A percentile compares a stretch with the other conserved stretches of the same genome.
These are phyloP conservation scores for Pithys albifrons DNA, from an alignment of 2,113 vertebrate genomes.

Conservation along the genomic window DNA sequence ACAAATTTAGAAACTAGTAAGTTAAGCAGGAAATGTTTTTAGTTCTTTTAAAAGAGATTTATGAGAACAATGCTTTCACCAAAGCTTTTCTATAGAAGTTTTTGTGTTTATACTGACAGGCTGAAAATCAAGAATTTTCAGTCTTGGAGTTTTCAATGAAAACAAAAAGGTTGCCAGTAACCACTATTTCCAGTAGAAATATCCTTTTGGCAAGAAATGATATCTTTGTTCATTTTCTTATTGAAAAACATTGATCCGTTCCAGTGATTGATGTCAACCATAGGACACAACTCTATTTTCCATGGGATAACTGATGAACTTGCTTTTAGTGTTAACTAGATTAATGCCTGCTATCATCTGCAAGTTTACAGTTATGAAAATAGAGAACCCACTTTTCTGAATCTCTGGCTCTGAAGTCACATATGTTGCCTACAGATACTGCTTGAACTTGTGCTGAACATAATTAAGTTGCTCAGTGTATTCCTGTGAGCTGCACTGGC, in stretches of 20 bases:
- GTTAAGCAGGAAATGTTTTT: not conserved
- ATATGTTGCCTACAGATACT: not conserved
- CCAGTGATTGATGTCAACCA: constrained; percentile 44
- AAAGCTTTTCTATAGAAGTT: not conserved
- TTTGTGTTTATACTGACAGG: constrained; percentile 38
- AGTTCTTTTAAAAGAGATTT: not conserved
- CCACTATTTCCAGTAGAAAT: not conserved
- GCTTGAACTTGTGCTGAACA: not conserved
- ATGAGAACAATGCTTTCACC: not conserved
- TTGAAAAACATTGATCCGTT: constrained; percentile 38
- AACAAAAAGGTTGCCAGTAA: constrained; percentile 30
- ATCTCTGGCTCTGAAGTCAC: not conserved
- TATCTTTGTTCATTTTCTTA: constrained; percentile 37
- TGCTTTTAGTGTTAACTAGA: constrained; percentile 24
- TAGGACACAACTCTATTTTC: constrained; percentile 21
- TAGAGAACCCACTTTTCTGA: not conserved
- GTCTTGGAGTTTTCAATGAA: not conserved
- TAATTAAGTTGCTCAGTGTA: not conserved
- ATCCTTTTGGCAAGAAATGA: constrained; percentile 33
- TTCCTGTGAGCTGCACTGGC: not conserved
- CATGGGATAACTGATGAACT: constrained; percentile 4
- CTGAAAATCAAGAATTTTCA: constrained; percentile 34
- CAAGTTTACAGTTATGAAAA: not conserved
- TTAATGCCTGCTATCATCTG: constrained; percentile 23
- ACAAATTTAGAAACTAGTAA: not conserved